Base-by-base conservation (phyloP, 1,140 invertebrate species). In the Hylaeus anthracinus region DNA sequence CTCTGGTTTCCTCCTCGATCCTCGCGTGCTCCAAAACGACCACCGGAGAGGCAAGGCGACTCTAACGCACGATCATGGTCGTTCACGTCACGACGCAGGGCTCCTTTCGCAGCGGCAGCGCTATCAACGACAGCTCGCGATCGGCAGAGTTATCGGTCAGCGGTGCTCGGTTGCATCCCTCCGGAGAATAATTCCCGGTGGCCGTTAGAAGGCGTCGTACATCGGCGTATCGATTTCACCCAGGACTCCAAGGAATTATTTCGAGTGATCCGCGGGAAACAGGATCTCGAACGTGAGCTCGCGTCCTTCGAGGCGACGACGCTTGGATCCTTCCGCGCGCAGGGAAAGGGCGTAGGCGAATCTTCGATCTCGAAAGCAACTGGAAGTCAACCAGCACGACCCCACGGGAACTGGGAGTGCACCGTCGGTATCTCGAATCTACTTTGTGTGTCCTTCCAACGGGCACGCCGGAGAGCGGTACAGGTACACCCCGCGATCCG, bases 391-490 rank as follows among this genome's bases (percentile, higher is more conserved):
- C 86, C 86, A 83, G 26, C 67, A 83, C 90, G 91, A 90, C 90
- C 89, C 90, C 84, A 86, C 88, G 91, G 88, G 87, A 92, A 91
- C 91, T 92, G 88, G 88, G 84, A 90, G 87, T 88, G 81, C 83
- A 83, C 78, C 87, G 78, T 71, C 82, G 70, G 79, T 90, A 92
- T 92, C 91, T 92, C 89, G 88, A 87, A 92, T 92, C 90, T 92
- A 90, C 88, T 92, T 92, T 91, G 92, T 92, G 92, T 92, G 90
- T 90, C 87, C 88, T 88, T 88, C 88, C 86, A 87, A 51, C 86
- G 66, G 76, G 84, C 72, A 64, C 37, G 66, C 10, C 58, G 15
- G 56, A 81, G 86, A 88, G 84, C 79, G 87, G 86, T 84, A 88
- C 87, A 88, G 81, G 84, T 82, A 86, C 73, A 82, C 84, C 72